Evolutionary conservation across 2,797 vertebrate species (phyloP).

Genomic region (Scyliorhinus canicula): DNA sequence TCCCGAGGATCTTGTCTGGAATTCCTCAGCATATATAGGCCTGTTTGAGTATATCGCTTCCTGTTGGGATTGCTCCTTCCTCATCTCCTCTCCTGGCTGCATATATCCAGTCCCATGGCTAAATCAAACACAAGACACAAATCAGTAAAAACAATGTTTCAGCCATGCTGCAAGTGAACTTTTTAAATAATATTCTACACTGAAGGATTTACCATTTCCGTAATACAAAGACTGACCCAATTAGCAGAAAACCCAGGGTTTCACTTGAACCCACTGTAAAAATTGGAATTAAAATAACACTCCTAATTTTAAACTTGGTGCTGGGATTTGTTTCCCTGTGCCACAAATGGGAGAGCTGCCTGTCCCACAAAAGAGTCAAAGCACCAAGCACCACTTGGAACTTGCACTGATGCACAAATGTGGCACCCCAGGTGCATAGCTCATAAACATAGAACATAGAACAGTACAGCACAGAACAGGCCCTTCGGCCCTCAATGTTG

Average conservation of each 20-base stretch:
- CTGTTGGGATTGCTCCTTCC: constrained; percentile 56
- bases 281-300: not conserved
- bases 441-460: too few species aligned
- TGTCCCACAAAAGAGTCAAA: too few species aligned
- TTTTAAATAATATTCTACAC: not conserved
- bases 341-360: too few species aligned
- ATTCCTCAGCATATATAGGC: constrained; percentile 75
- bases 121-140: not conserved
- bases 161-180: not conserved
- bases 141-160: not conserved
- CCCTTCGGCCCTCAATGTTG: too few species aligned
- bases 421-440: not conserved
- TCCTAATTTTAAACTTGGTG: not conserved
- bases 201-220: not conserved
- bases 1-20: constrained; percentile 80
- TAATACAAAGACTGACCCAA: not conserved
- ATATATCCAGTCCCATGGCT: constrained; percentile 66
- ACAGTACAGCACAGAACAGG: too few species aligned
- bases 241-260: not conserved
- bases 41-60: constrained; percentile 68
- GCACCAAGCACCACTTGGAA: too few species aligned
- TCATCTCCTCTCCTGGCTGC: constrained; percentile 62
- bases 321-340: not conserved
- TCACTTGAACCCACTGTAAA: not conserved
- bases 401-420: not conserved